A percentile compares a stretch with the other conserved stretches of the same genome.
These are phyloP conservation scores for Squalus acanthias DNA, from an alignment of 2,797 vertebrate species.

Conservation along the genomic window DNA sequence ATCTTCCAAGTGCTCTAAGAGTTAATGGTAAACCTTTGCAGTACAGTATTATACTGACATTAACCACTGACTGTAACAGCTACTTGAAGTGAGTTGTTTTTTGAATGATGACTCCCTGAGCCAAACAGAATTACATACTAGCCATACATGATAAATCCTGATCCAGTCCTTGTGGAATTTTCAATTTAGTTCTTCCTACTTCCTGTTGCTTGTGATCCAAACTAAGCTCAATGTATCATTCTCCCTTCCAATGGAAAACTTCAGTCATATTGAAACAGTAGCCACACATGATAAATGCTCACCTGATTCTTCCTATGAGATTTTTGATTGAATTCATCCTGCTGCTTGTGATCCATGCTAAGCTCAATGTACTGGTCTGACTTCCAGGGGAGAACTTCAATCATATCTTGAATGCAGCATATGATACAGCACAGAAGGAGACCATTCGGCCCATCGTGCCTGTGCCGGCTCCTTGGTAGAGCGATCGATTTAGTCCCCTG, in stretches of 20 bases:
- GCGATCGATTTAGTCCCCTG: not conserved
- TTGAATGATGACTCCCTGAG: not conserved
- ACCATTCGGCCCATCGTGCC: too few relatives aligned
- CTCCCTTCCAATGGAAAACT: not conserved
- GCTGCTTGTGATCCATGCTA: not conserved
- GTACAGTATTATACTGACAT: not conserved
- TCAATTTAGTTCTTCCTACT: not conserved
- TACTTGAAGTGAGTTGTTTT: not conserved
- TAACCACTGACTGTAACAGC: not conserved
- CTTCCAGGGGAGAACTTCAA: not conserved
- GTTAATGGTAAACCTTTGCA: not conserved
- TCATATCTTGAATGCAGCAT: not conserved
- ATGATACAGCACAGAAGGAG: not conserved
- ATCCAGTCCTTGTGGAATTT: not conserved
- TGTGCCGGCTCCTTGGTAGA: too few relatives aligned
- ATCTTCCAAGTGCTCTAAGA: not conserved
- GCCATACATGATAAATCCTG: not conserved
- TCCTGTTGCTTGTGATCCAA: not conserved
- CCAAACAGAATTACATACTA: not conserved
- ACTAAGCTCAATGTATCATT: not conserved
- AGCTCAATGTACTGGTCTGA: not conserved
- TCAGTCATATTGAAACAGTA: not conserved
- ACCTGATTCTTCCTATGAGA: not conserved
- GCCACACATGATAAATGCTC: not conserved
- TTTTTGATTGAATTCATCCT: not conserved